Conservation (phyloP, 2,113 vertebrate species). For the Eira barbara region DNA sequence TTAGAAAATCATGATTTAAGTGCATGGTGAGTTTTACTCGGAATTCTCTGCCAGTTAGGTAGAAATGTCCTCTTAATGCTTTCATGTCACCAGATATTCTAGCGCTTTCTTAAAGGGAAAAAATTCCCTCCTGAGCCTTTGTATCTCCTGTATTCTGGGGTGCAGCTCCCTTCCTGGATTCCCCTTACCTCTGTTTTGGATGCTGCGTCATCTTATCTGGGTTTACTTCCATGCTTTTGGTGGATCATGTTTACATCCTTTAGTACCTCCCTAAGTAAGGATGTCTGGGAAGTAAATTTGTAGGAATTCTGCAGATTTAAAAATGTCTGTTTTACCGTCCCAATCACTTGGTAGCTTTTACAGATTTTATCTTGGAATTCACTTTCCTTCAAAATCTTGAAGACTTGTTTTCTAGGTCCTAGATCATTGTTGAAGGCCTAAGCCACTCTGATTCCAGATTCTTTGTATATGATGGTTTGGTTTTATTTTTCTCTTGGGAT, state of each 20-base stretch:
- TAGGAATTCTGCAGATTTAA: background rate
- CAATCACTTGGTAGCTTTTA: background rate
- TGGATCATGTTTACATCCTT: background rate
- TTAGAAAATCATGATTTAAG: background rate
- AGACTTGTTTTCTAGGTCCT: background rate
- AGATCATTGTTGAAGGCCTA: background rate
- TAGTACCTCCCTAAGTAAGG: background rate
- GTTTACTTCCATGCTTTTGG: background rate
- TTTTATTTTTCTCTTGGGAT: background rate
- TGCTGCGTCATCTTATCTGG: accelerated
- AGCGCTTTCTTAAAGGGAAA: background rate
- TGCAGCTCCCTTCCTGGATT: background rate
- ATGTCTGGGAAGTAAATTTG: background rate
- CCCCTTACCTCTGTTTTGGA: background rate
- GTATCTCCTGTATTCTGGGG: background rate
- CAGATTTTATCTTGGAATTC: background rate
- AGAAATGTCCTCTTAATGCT: background rate
- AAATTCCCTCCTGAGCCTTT: background rate
- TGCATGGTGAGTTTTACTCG: background rate
- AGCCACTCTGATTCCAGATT: background rate
- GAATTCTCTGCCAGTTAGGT: background rate
- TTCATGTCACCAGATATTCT: too few species aligned
- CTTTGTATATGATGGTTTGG: background rate
- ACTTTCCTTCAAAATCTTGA: background rate
- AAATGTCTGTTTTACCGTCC: background rate